A percentile compares a stretch with the other conserved stretches of the same genome.
Conservation (phyloP, 2,888 invertebrate species). For the Tortricodes alternella region DNA sequence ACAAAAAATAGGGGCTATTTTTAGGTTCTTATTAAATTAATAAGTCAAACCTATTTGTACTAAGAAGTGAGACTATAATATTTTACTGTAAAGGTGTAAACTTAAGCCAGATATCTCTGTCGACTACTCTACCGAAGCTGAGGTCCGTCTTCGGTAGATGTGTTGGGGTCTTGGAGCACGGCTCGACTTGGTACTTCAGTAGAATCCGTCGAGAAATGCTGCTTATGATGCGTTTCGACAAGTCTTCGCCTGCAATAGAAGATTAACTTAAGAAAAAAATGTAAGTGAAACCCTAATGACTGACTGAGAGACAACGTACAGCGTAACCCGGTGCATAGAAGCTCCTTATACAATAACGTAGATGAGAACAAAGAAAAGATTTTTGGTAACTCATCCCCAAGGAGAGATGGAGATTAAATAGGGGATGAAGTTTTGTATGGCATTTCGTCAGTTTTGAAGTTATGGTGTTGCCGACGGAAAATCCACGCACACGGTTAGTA, state of each 20-base stretch:
- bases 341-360: too few relatives aligned
- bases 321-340: too few relatives aligned
- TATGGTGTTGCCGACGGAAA: too few relatives aligned
- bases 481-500: too few relatives aligned
- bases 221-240: slow-evolving; percentile 58
- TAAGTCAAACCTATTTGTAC: background rate
- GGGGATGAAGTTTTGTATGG: too few relatives aligned
- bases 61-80: background rate
- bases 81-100: slow-evolving; percentile 42
- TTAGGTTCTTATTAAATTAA: too few relatives aligned
- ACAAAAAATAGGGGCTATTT: background rate
- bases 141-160: slow-evolving; percentile 54
- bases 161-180: slow-evolving; percentile 52
- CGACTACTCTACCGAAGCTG: slow-evolving; percentile 60
- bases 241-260: slow-evolving; percentile 61
- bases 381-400: too few relatives aligned
- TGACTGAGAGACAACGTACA: too few relatives aligned
- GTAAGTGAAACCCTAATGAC: background rate
- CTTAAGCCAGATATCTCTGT: slow-evolving; percentile 61
- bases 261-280: background rate
- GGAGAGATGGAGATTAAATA: too few relatives aligned
- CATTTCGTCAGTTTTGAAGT: too few relatives aligned
- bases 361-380: too few relatives aligned
- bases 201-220: slow-evolving; percentile 51
- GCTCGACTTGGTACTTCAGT: slow-evolving; percentile 52